Conservation (phyloP, 2,113 vertebrate species). For the Glaucidium brasilianum region DNA sequence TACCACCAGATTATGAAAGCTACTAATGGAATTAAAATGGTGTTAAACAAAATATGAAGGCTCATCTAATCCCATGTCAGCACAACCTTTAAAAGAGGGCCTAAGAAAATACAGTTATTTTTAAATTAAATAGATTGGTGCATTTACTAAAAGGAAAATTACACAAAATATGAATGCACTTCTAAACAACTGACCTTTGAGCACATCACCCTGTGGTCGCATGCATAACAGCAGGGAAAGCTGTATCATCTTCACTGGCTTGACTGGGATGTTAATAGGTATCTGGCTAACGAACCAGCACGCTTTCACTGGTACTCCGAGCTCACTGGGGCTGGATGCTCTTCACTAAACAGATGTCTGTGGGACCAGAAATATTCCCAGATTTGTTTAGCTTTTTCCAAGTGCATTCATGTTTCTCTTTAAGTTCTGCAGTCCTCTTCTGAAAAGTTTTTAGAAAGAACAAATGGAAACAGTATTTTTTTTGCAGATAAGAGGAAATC, state of each 20-base stretch:
- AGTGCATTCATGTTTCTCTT: neutral
- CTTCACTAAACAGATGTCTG: neutral
- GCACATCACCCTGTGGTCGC: neutral
- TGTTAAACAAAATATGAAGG: neutral
- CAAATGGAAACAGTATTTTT: neutral
- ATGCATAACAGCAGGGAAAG: neutral
- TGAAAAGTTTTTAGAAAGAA: neutral
- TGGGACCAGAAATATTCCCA: neutral
- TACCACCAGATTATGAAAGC: neutral
- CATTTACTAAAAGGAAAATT: neutral
- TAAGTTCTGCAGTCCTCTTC: neutral
- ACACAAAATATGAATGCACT: neutral
- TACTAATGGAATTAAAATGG: neutral
- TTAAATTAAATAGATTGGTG: neutral
- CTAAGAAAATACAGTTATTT: neutral
- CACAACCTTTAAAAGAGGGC: neutral
- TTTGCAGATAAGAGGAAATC: neutral
- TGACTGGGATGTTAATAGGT: neutral
- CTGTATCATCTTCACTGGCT: neutral
- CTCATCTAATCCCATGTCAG: neutral
- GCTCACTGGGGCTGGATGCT: neutral
- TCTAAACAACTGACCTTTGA: neutral
- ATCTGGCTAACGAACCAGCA: neutral
- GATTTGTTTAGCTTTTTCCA: neutral
- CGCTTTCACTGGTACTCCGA: neutral